These are phyloP conservation scores for Cremastinae sp. DNA, from an alignment of 2,888 invertebrate genomes.

Conservation along the genomic window DNA sequence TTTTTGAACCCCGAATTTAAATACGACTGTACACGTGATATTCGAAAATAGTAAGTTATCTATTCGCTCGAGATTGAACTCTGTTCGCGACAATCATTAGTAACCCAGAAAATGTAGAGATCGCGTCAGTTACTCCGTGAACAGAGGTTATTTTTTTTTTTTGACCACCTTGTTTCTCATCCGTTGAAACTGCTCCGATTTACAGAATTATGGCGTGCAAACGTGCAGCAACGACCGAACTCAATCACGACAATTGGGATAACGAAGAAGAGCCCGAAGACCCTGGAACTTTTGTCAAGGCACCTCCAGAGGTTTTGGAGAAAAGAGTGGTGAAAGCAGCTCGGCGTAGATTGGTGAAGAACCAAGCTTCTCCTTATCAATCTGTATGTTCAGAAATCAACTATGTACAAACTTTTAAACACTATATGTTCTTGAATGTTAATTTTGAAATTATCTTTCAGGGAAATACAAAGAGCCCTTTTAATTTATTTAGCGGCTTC, in stretches of 20 bases:
- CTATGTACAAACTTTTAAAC: neutral
- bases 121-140: neutral
- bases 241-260: conserved; percentile 94
- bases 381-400: neutral
- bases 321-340: conserved; percentile 91
- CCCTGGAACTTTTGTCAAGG: conserved; percentile 87
- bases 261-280: conserved; percentile 89
- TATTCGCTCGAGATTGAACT: neutral
- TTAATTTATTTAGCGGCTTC: conserved; percentile 84
- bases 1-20: neutral
- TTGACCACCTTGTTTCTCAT: conserved; percentile 13
- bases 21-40: neutral
- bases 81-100: conserved; percentile 21
- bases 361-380: neutral
- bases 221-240: conserved; percentile 87
- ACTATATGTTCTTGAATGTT: neutral
- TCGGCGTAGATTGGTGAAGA: conserved; percentile 83
- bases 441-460: conserved; percentile 52
- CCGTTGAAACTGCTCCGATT: neutral
- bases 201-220: conserved; percentile 85
- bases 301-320: conserved; percentile 86
- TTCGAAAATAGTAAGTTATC: conserved; percentile 28
- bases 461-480: conserved; percentile 83
- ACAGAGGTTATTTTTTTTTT: conserved; percentile 47
- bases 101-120: neutral